Evolutionary conservation across 2,113 vertebrate species (phyloP).

Genomic region (Actenoides lindsayi): DNA sequence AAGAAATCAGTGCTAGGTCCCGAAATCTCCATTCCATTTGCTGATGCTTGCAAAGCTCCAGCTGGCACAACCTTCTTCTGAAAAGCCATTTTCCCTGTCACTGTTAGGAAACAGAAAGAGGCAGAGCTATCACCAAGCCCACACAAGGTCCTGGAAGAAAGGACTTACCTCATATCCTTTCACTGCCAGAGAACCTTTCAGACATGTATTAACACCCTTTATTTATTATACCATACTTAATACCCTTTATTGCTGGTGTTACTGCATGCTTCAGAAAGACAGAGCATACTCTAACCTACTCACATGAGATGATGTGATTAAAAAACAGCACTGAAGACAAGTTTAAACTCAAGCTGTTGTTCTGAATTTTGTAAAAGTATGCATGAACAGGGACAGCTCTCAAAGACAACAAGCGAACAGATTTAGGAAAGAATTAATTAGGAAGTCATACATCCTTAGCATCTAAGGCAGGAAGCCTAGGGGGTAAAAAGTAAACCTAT

Average conservation of each 20-base stretch:
- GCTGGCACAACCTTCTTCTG: not conserved
- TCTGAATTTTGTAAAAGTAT: not conserved
- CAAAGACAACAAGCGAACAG: not conserved
- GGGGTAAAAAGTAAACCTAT: not conserved
- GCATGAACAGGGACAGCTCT: not conserved
- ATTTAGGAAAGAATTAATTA: not conserved
- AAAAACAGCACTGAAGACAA: not conserved
- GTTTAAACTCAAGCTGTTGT: not conserved
- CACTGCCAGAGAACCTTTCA: not conserved
- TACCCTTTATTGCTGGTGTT: not conserved
- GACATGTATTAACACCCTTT: not conserved
- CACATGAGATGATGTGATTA: fast-evolving
- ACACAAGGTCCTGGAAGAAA: not conserved
- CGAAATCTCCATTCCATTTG: not conserved
- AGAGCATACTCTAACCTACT: not conserved
- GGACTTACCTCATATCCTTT: not conserved
- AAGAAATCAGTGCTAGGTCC: not conserved
- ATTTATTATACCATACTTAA: not conserved
- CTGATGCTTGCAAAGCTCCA: not conserved
- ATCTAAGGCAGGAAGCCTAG: not conserved
- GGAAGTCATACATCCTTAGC: not conserved
- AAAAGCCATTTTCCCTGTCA: not conserved
- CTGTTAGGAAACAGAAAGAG: not conserved
- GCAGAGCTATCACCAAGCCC: not conserved
- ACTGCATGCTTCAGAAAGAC: not conserved